Evolutionary conservation across 64 coral and sea anemone species (phyloP), one percentile per base, ranked within the genome.

Genomic region (Montipora efflorescens): DNA sequence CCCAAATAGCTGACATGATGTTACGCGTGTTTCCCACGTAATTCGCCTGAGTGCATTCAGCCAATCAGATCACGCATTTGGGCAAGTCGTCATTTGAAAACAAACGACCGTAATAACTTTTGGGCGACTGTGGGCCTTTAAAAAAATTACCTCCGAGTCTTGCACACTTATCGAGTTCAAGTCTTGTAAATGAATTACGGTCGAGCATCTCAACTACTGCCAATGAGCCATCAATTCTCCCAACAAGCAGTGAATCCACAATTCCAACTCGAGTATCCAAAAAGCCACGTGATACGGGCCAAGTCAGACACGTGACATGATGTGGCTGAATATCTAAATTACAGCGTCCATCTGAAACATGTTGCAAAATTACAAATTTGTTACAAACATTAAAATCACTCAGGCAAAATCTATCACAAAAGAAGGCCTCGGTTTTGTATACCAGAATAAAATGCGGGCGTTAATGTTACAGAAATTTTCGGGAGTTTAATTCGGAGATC

Each of bases 241-340:
- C 95, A 71, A 96, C 92, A 47, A 96, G 80, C 1, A 96, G 57
- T 3, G 79, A 67, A 77, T 96, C 95, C 87, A 96, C 93, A 59
- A 92, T 96, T 57, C 83, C 90, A 79, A 93, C 95, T 59, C 88
- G 87, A 87, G 91, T 90, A 67, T 96, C 91, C 91, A 96, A 59
- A 57, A 96, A 96, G 18, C 95, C 95, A 87, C 95, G 95, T 67
- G 91, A 96, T 14, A 90, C 51, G 9, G 95, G 95, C 95, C 95
- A 96, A 67, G 95, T 96, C 16, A 96, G 78, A 77, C 91, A 96
- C 21, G 95, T 93, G 80, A 96, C 94, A n/a, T 80, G 44, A 69
- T 96, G 95, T 25, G 95, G 95, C 11, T 96, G 91, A 66, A 89
- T 91, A 49, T 96, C 91, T 18, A 96, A 45, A 77, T 96, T 96